These are phyloP conservation scores for Falco novaeseelandiae DNA, from an alignment of 2,797 vertebrate genomes.

Conservation along the genomic window DNA sequence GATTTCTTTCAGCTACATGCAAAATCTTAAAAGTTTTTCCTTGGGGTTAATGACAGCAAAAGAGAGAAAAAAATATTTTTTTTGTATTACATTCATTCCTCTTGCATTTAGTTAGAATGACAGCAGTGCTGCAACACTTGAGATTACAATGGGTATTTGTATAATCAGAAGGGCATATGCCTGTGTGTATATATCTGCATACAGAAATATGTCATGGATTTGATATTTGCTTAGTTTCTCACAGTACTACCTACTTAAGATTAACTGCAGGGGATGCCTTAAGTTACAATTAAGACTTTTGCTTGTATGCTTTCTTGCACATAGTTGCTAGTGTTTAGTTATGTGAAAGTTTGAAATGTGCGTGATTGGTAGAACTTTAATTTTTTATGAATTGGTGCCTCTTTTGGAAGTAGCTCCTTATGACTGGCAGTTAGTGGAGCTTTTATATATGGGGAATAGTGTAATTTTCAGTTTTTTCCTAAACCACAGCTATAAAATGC, in stretches of 20 bases:
- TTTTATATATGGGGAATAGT: background rate
- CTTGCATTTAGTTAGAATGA: background rate
- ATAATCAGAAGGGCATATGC: background rate
- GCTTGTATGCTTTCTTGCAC: background rate
- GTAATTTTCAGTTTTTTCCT: background rate
- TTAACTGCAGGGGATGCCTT: background rate
- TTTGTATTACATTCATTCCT: background rate
- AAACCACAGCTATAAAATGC: background rate
- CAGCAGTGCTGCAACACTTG: background rate
- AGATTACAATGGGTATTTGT: background rate
- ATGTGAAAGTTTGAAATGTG: background rate
- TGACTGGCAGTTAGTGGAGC: background rate
- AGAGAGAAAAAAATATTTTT: background rate
- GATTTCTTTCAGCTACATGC: background rate
- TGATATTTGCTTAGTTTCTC: background rate
- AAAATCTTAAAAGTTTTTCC: background rate
- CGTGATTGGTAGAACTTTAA: background rate
- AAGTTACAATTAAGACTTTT: background rate
- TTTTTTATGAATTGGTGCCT: background rate
- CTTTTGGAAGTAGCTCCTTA: background rate
- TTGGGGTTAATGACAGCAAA: background rate
- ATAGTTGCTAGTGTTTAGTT: background rate
- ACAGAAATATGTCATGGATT: background rate
- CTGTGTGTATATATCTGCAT: fast-evolving
- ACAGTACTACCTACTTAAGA: background rate